Evolutionary conservation across 2,888 invertebrate species (phyloP).

Genomic region (Fabriciana adippe): DNA sequence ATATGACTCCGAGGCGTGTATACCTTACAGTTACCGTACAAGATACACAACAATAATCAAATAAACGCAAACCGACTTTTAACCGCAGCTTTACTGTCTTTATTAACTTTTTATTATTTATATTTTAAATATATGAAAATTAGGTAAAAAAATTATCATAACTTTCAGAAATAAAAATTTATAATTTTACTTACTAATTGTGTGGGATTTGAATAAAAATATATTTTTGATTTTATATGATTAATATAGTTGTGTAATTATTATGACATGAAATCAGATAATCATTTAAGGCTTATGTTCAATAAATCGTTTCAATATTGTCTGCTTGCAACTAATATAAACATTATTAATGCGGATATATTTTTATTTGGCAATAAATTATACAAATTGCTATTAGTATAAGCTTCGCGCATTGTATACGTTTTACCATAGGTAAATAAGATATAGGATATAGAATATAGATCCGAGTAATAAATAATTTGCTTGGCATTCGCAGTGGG

Average conservation of each 20-base stretch:
- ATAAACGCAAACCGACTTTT: not conserved
- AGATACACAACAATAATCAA: not conserved
- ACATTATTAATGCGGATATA: conserved; percentile 41
- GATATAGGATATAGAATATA: conserved; percentile 34
- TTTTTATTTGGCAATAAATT: conserved; percentile 43
- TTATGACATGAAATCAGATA: too few relatives aligned
- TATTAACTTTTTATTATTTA: too few relatives aligned
- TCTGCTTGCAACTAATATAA: conserved; percentile 23
- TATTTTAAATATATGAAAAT: too few relatives aligned
- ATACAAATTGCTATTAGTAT: conserved; percentile 39
- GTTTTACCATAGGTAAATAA: conserved; percentile 35
- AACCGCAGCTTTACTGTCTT: too few relatives aligned
- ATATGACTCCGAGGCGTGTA: conserved; percentile 57
- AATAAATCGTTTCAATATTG: too few relatives aligned
- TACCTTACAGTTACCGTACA: conserved; percentile 1
- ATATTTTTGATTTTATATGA: too few relatives aligned
- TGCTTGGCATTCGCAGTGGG: conserved; percentile 32
- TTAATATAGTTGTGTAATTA: too few relatives aligned
- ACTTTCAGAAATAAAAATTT: too few relatives aligned
- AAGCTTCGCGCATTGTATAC: conserved; percentile 36
- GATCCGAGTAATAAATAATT: conserved; percentile 36
- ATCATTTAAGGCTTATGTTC: too few relatives aligned
- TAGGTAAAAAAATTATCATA: too few relatives aligned
- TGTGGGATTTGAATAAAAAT: too few relatives aligned
- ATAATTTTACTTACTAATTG: too few relatives aligned